Percentiles rank a stretch among this genome's conserved stretches.
These are phyloP conservation scores for Alviniconcha strummeri DNA, from an alignment of 2,888 invertebrate genomes.

Conservation along the genomic window DNA sequence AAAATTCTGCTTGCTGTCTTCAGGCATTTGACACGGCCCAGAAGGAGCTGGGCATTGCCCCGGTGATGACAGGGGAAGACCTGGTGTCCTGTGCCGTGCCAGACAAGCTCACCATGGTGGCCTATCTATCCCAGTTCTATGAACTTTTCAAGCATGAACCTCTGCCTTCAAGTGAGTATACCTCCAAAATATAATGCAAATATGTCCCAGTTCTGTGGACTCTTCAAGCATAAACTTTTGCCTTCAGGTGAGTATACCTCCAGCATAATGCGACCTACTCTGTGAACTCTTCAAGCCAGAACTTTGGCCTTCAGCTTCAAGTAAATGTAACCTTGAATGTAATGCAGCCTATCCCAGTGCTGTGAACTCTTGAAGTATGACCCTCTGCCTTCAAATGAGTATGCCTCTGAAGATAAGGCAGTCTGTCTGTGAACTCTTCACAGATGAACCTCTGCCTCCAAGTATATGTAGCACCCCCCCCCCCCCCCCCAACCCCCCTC, in stretches of 20 bases:
- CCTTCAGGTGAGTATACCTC: conserved; percentile 51
- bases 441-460: too few species aligned
- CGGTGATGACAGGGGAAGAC: conserved; percentile 86
- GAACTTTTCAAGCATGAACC: conserved; percentile 93
- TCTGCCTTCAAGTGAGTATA: conserved; percentile 75
- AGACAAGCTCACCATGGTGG: conserved; percentile 85
- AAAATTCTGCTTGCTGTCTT: too few species aligned
- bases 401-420: too few species aligned
- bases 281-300: too few species aligned
- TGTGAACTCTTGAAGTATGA: too few species aligned
- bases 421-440: too few species aligned
- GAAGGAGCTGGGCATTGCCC: conserved; percentile 84
- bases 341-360: too few species aligned
- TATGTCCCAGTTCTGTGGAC: conserved; percentile 90
- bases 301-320: too few species aligned
- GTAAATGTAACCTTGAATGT: too few species aligned
- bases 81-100: conserved; percentile 82
- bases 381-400: too few species aligned
- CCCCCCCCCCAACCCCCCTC: too few species aligned
- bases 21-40: conserved; percentile 89
- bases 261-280: conserved; percentile 30
- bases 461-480: too few species aligned
- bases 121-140: conserved; percentile 91
- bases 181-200: conserved; percentile 67
- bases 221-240: conserved; percentile 93